phyloP scores from a whole-genome alignment of 1,140 invertebrate genomes.

The Pogonomyrmex californicus region DNA sequence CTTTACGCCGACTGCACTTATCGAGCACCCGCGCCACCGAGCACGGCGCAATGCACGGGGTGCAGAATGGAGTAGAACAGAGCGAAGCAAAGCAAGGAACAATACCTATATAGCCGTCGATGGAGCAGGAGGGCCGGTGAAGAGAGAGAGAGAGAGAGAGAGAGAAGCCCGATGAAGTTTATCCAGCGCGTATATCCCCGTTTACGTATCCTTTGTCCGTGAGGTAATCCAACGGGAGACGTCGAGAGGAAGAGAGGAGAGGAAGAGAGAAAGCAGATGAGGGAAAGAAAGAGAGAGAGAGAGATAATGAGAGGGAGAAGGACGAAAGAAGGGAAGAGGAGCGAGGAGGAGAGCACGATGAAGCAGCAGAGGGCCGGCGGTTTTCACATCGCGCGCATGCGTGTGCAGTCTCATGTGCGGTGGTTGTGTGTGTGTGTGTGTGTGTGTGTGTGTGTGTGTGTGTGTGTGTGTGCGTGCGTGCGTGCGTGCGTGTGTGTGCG shows the following conservation, averaged over 20 bases:
- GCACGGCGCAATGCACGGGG: conserved; percentile 35
- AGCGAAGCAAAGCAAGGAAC: conserved; percentile 45
- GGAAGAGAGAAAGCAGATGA: conserved; percentile 17
- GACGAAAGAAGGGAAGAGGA: conserved; percentile 11
- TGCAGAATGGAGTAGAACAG: conserved; percentile 38
- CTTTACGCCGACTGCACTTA: conserved; percentile 39
- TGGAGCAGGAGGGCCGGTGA: not conserved
- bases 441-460: too few species aligned
- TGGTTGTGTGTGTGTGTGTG: not conserved
- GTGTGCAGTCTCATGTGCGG: conserved; percentile 21
- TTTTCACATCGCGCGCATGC: conserved; percentile 62
- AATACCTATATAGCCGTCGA: conserved; percentile 58
- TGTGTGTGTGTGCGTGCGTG: too few species aligned
- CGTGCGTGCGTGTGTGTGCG: too few species aligned
- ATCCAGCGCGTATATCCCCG: conserved; percentile 66
- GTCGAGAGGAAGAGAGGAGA: not conserved
- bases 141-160: conserved; percentile 2
- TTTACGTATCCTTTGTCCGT: conserved; percentile 74
- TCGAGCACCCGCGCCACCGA: conserved; percentile 42
- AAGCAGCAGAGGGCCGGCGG: conserved; percentile 49
- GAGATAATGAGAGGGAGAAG: not conserved
- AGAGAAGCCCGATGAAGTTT: conserved; percentile 45
- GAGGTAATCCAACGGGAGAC: conserved; percentile 71
- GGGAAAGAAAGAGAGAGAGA: not conserved
- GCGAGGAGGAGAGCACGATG: conserved; percentile 29